A percentile compares a stretch with the other conserved stretches of the same genome.
phyloP scores from a whole-genome alignment of 2,888 invertebrate genomes.

The Polymixis flavicincta region DNA sequence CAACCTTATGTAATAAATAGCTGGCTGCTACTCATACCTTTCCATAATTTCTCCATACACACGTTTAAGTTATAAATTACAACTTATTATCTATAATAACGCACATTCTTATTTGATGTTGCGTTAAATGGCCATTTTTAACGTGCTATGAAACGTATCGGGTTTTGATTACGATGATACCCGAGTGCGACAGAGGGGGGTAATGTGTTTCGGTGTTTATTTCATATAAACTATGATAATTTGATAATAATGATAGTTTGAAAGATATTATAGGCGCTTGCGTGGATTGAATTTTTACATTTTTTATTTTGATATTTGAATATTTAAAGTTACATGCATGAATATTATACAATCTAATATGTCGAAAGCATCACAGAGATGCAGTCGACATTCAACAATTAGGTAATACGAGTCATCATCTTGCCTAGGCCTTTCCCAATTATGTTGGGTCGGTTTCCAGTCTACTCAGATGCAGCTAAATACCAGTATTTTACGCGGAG shows the following conservation, averaged over 20 bases:
- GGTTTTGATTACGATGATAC: slow-evolving; percentile 64
- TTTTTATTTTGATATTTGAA: slow-evolving; percentile 9
- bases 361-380: neutral
- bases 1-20: slow-evolving; percentile 35
- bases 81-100: slow-evolving; percentile 72
- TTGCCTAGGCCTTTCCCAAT: too few relatives aligned
- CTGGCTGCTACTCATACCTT: slow-evolving; percentile 1
- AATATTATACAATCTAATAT: neutral
- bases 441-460: too few relatives aligned
- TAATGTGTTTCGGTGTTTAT: slow-evolving; percentile 65
- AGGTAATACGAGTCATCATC: too few relatives aligned
- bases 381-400: neutral
- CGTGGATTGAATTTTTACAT: slow-evolving; percentile 48
- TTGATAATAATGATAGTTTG: slow-evolving; percentile 61
- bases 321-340: neutral
- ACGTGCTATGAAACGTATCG: slow-evolving; percentile 62
- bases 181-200: slow-evolving; percentile 58
- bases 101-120: slow-evolving; percentile 67
- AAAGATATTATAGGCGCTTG: slow-evolving; percentile 20
- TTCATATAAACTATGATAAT: slow-evolving; percentile 67
- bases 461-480: too few relatives aligned
- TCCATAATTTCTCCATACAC: slow-evolving; percentile 65
- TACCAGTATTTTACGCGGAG: too few relatives aligned
- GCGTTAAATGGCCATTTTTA: slow-evolving; percentile 58
- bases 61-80: slow-evolving; percentile 70